Percentiles rank a stretch among this genome's conserved stretches.
Conservation (phyloP, 2,113 vertebrate genomes). For the Malurus alboscapulatus region DNA sequence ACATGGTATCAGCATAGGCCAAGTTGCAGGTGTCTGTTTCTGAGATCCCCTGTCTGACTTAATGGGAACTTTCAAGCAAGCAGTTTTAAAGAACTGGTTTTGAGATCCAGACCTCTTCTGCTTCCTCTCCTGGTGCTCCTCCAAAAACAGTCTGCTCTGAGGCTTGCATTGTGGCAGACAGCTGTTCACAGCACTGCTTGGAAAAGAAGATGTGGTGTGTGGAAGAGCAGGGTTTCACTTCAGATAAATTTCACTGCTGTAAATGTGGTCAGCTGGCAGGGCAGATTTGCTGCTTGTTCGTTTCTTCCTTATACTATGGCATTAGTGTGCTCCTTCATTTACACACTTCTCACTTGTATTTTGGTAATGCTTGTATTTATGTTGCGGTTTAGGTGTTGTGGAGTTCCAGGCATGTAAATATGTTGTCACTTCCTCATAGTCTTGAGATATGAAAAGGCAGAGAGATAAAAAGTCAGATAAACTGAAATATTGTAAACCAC, state of each 20-base stretch:
- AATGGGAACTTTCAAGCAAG: not conserved
- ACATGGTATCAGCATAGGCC: not conserved
- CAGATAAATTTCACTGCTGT: not conserved
- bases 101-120: not conserved
- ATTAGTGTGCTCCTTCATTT: not conserved
- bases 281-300: not conserved
- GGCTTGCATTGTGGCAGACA: not conserved
- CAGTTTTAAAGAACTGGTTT: not conserved
- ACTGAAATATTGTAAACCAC: not conserved
- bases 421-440: not conserved
- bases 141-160: not conserved
- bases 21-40: not conserved
- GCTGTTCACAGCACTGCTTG: not conserved
- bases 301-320: not conserved
- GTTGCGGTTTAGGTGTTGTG: not conserved
- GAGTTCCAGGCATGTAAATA: not conserved
- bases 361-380: not conserved
- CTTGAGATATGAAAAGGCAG: not conserved
- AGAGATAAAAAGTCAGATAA: not conserved
- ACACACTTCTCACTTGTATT: not conserved
- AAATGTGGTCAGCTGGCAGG: not conserved
- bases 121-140: slow-evolving; percentile 17
- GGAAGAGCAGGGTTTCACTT: not conserved
- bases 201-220: slow-evolving; percentile 28
- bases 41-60: not conserved